Conservation (phyloP, 2,797 vertebrate genomes). For the Leptodactylus fallax region DNA sequence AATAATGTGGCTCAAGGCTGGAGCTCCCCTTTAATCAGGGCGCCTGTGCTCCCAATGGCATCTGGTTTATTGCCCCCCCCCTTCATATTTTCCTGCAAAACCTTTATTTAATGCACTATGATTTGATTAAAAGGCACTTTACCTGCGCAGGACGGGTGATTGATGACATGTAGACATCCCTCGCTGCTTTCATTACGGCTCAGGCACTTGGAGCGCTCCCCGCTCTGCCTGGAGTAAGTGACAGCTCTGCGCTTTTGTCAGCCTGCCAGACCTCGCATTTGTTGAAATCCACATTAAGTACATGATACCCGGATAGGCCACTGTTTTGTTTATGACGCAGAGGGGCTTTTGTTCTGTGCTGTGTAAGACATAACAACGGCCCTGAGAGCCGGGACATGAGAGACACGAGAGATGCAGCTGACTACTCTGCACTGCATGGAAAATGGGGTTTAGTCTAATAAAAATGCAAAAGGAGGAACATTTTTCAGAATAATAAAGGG, state of each 20-base stretch:
- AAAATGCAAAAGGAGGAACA: neutral
- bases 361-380: neutral
- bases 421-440: neutral
- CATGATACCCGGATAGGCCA: neutral
- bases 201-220: neutral
- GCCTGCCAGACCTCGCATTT: constrained; percentile 21
- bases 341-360: neutral
- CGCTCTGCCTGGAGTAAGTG: neutral
- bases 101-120: constrained; percentile 36
- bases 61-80: neutral
- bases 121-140: constrained; percentile 53
- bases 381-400: neutral
- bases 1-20: neutral
- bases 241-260: constrained; percentile 1
- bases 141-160: constrained; percentile 15
- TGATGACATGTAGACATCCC: constrained; percentile 29
- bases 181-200: neutral
- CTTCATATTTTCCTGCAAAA: neutral
- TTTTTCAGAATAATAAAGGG: neutral
- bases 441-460: neutral
- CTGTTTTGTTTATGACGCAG: neutral
- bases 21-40: neutral
- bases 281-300: constrained; percentile 20
- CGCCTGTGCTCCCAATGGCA: neutral
- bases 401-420: neutral